Base-by-base conservation (phyloP, 2,888 invertebrate genomes). In the Pristionchus fissidentatus region DNA sequence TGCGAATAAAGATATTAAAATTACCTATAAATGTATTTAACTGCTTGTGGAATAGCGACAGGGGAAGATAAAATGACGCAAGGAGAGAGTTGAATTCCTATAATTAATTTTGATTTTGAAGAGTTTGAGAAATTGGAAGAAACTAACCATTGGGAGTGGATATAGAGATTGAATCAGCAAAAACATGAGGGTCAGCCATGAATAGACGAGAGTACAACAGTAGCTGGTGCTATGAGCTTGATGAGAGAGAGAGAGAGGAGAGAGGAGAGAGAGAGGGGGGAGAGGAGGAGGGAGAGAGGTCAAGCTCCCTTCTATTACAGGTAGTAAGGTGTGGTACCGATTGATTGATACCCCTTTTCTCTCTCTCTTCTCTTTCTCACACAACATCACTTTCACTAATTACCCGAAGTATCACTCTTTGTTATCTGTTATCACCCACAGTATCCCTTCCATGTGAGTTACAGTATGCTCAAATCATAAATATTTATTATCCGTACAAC, bases 21-120 rank as follows among this genome's bases (percentile, higher is more conserved):
- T 19, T 38, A 73, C 83, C 83, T 83, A 41, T 83, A 83, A 38
- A 83, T 83, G 55, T 83, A 57, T 83, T 83, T 83, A 35, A 73
- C 83, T 38, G 70, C 83, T 46, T 83, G 83, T 52, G 83, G 83
- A 41, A 73, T 83, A 7, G 70, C 70, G 4, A 43, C 13, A 5
- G 83, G 83, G 49, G 83, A 83, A 41, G 83, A 83, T 22, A 83
- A 52, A n/a, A 83, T 43, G 15, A 83, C 32, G 13, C 60, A 83
- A 70, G 83, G 83, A 3, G 60, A 83, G 10, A 83, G 38, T 73
- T 83, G 83, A 13, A 73, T 83, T 10, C 83, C 83, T 81, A 26
- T 3, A 19, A 22, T 35, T 46, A 46, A 8, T 8, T 10, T 15
- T 8, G 46, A 10, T 46, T 46, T 8, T 15, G 10, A 46, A 15